Conservation (phyloP, 1,140 invertebrate species). For the Steinernema khuongi region DNA sequence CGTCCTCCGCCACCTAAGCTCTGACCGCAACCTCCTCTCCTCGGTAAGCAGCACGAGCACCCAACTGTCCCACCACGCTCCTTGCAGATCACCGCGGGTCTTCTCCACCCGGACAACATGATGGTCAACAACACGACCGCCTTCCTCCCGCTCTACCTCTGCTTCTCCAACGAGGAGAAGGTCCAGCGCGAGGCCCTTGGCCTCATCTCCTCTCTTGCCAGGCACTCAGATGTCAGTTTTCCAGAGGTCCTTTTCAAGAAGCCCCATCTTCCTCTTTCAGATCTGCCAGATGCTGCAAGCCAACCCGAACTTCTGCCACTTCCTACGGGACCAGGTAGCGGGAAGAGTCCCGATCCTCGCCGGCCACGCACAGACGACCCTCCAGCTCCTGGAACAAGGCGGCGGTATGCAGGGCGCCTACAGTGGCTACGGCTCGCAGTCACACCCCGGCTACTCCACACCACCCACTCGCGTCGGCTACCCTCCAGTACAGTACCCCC, state of each 20-base stretch:
- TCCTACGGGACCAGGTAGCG: neutral
- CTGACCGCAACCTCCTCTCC: neutral
- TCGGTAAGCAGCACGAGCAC: neutral
- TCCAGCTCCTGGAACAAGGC: neutral
- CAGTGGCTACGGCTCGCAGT: neutral
- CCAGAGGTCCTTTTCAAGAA: neutral
- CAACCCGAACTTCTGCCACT: neutral
- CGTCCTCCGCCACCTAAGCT: neutral
- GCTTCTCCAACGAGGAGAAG: neutral
- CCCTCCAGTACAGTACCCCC: neutral
- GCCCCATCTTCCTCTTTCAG: neutral
- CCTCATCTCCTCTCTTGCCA: neutral
- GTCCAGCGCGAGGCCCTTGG: neutral
- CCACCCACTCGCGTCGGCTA: neutral
- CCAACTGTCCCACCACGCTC: neutral
- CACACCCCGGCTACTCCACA: neutral
- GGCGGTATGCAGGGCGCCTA: neutral
- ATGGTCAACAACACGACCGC: neutral
- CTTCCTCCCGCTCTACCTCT: neutral
- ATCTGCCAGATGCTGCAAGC: conserved; percentile 9
- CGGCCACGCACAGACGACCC: neutral
- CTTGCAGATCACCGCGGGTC: neutral
- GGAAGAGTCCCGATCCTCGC: neutral
- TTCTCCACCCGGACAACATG: neutral
- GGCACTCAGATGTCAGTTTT: neutral